Evolutionary conservation across 2,888 invertebrate species (phyloP), one percentile per base, ranked within the genome.

Genomic region (Hypercompe scribonia): DNA sequence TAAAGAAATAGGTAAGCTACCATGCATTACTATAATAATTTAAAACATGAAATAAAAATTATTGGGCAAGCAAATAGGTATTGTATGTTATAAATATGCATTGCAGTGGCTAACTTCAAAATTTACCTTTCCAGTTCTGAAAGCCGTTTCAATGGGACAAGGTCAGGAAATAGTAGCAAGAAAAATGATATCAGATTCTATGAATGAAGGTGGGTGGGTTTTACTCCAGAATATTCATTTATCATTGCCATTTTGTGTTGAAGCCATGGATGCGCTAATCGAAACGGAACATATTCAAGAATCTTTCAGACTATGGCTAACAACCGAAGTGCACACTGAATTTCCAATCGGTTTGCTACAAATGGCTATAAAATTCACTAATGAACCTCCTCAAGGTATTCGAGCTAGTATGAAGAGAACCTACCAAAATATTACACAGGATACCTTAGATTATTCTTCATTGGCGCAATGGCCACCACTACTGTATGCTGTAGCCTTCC

Each of bases 311-410:
- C 96, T 99, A 66, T 99, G 99, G 99, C 96, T 99, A 81, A 99
- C 99, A 0, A 99, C 99, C 0, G 99, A 99, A 96, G 98, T 98
- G 0, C 99, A 99, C 90, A 96, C 97, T 21, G 98, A 98, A 84
- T 99, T 99, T 92, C 99, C 99, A 0, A 99, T 99, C 86, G 98
- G 97, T 10, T 90, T 97, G 50, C 92, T 97, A 28, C 97, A 99
- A 97, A 98, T 98, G 97, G 98, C 99, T 10, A 99, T 99, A 75
- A 99, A 99, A 94, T 99, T 99, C 90, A 99, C 99, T 1, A 99
- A 99, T 90, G 99, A 99, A 94, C 99, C 99, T 24, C 99, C 99
- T 0, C 99, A 99, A 96, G 99, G 99, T 15, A 98, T 99, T 66
- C 85, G 95, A 86, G 99, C 99, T 21, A 99, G 99, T 90, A 96